Evolutionary conservation across 2,888 invertebrate genomes (phyloP).

Genomic region (Xylocampa areola): DNA sequence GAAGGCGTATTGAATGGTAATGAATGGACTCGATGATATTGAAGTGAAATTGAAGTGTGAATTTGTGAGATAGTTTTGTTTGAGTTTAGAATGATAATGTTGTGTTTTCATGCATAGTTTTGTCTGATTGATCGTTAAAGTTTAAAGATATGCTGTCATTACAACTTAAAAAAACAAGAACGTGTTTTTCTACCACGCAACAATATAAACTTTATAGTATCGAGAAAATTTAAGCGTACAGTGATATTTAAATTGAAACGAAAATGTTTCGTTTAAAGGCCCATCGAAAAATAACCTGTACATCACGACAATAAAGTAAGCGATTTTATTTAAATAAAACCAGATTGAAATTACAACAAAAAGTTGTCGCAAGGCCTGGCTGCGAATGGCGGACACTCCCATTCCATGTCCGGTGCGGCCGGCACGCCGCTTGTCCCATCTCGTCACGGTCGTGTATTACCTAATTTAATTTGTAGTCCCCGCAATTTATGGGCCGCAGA

Average conservation of each 20-base stretch:
- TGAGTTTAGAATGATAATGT: neutral
- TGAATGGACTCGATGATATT: constrained; percentile 35
- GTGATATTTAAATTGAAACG: constrained; percentile 34
- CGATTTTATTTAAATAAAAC: constrained; percentile 67
- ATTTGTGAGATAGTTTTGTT: constrained; percentile 34
- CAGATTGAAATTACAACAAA: constrained; percentile 65
- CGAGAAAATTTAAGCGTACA: constrained; percentile 30
- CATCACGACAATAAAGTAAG: constrained; percentile 55
- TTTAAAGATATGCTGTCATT: neutral
- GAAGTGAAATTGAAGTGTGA: constrained; percentile 44
- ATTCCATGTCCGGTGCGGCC: constrained; percentile 84
- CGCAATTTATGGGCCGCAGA: constrained; percentile 85
- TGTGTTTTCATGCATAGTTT: constrained; percentile 6
- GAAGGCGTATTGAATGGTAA: constrained; percentile 48
- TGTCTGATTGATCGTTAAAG: neutral
- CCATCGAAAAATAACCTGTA: constrained; percentile 53
- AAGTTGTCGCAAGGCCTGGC: constrained; percentile 60
- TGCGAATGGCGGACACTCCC: constrained; percentile 80
- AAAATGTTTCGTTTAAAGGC: constrained; percentile 36
- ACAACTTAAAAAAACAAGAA: neutral
- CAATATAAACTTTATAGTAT: neutral
- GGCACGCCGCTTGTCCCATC: constrained; percentile 81
- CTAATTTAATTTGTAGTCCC: constrained; percentile 89
- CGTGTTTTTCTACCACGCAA: neutral
- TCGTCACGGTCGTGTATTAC: constrained; percentile 88